phyloP scores from a whole-genome alignment of 2,888 invertebrate species.

The Rhagonycha lutea region DNA sequence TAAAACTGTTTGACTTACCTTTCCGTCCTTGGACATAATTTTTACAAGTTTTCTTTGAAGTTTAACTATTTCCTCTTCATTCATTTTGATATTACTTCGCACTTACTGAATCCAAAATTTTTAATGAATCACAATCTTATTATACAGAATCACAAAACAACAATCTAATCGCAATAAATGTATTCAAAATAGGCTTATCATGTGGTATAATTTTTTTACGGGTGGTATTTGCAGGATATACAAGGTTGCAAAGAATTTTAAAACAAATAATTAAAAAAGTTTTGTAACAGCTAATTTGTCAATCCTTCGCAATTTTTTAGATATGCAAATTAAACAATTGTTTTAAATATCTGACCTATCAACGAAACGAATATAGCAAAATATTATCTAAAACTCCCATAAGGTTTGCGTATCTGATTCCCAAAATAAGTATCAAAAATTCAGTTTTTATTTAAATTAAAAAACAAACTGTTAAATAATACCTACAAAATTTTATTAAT shows the following conservation, averaged over 20 bases:
- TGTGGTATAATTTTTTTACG: not conserved
- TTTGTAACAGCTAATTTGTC: too few relatives aligned
- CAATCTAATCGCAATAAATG: not conserved
- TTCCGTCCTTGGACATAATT: constrained; percentile 88
- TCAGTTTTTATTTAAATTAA: too few relatives aligned
- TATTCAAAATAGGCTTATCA: not conserved
- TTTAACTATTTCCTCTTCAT: constrained; percentile 89
- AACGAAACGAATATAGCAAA: too few relatives aligned
- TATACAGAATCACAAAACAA: not conserved
- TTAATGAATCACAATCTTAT: not conserved
- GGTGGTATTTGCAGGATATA: not conserved
- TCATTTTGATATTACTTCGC: constrained; percentile 64
- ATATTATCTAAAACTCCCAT: too few relatives aligned
- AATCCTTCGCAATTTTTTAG: too few relatives aligned
- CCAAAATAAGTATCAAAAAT: too few relatives aligned
- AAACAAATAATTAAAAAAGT: not conserved
- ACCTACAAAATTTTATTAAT: too few relatives aligned
- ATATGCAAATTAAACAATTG: too few relatives aligned
- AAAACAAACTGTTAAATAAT: too few relatives aligned
- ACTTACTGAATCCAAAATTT: not conserved
- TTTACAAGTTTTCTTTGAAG: constrained; percentile 95
- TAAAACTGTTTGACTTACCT: constrained; percentile 63
- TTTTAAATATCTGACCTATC: too few relatives aligned
- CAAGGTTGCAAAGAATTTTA: not conserved
- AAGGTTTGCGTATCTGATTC: too few relatives aligned